These are phyloP conservation scores for Deroptyus accipitrinus DNA, from an alignment of 2,113 vertebrate species.

Conservation along the genomic window DNA sequence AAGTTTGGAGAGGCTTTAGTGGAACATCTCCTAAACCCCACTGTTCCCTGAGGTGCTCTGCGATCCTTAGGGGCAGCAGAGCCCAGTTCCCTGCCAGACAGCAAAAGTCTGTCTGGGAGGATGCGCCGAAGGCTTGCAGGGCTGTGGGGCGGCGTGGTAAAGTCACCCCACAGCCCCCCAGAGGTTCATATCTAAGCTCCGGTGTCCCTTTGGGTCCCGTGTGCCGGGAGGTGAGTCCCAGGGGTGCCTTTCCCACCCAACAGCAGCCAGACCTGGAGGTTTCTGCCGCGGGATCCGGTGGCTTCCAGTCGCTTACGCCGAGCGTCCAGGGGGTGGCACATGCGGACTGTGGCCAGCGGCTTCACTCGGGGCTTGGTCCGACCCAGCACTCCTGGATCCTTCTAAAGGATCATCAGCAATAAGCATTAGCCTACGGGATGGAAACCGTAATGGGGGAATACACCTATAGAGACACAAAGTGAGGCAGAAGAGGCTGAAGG, in stretches of 20 bases:
- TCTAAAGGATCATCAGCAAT: not conserved
- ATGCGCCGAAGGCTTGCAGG: not conserved
- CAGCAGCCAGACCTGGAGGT: not conserved
- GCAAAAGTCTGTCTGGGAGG: not conserved
- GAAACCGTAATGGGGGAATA: not conserved
- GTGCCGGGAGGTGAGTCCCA: not conserved
- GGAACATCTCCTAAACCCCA: not conserved
- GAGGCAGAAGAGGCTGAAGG: not conserved
- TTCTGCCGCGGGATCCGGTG: rapidly evolving
- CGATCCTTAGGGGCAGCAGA: rapidly evolving
- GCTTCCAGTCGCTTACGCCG: not conserved
- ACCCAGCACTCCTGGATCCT: not conserved
- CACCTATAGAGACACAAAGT: not conserved
- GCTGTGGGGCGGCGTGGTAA: not conserved
- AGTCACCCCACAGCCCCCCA: not conserved
- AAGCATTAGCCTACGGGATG: not conserved
- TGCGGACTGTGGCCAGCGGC: not conserved
- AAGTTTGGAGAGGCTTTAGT: not conserved
- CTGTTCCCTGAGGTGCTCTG: not conserved
- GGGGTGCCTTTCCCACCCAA: not conserved
- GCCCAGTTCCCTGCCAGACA: rapidly evolving
- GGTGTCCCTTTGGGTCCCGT: rapidly evolving
- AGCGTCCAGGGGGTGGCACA: slow-evolving; percentile 60
- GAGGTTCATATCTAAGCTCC: not conserved
- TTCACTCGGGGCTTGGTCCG: not conserved